Base-by-base conservation (phyloP, 2,888 invertebrate genomes). In the Hypercompe scribonia region DNA sequence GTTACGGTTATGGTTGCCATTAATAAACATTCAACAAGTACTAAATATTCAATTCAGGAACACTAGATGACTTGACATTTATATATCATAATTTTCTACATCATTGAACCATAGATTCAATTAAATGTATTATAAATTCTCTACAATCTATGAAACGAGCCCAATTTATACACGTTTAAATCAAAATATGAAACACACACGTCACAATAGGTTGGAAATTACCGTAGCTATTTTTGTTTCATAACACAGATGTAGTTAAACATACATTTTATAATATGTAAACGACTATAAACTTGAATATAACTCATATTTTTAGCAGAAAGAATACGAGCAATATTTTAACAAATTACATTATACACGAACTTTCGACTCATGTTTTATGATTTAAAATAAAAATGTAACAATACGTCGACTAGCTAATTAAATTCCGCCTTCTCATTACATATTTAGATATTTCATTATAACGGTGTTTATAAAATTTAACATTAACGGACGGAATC, bases 241-340 rank as follows among this genome's bases (percentile, higher is more conserved):
- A 85, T 86, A 88, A 86, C 84, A 81, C 84, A 83, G 84, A 87
- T 84, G 85, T 85, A 84, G 84, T 81, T 85, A 83, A 81, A 81
- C 78, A 86, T 87, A 86, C 82, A 84, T 88, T 89, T 89, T 88
- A 90, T 87, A 61, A 61, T 61, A 86, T 86, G 86, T 87, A 82
- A 84, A 83, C 86, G 84, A 85, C 88, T 88, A 88, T 90, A 90
- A 90, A 90, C 84, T 87, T 84, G 84, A 86, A 81, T 89, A 87
- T 89, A 89, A 88, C 89, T 87, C 85, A 78, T 82, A 82, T 87
- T 87, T 87, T 87, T 81, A 85, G 81, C 82, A 83, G 85, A 88
- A 90, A 89, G 88, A 89, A 90, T 88, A 89, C 86, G 82, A 88
- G 85, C 78, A 84, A 74, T 80, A 84, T 86, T 89, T 85, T 83